A percentile compares a stretch with the other conserved stretches of the same genome.
These are phyloP conservation scores for Argyrosomus regius DNA, from an alignment of 2,797 vertebrate species.

Conservation along the genomic window DNA sequence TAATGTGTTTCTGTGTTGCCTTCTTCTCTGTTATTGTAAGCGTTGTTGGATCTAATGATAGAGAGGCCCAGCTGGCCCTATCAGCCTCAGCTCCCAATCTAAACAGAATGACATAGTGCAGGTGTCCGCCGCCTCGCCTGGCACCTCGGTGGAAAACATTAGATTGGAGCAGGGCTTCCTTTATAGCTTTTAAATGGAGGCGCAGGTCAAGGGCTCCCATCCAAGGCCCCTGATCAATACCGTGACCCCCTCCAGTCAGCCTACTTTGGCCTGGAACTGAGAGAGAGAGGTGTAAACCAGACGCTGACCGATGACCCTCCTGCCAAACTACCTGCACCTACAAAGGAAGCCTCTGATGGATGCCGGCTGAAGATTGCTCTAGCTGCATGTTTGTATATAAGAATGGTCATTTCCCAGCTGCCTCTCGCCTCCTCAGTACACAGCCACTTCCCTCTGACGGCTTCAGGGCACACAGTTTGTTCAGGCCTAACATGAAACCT, in stretches of 20 bases:
- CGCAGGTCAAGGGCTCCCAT: conserved; percentile 87
- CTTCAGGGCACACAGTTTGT: conserved; percentile 14
- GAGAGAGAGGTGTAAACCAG: conserved; percentile 76
- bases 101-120: conserved; percentile 91
- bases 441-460: conserved; percentile 31
- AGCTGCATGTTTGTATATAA: conserved; percentile 82
- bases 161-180: conserved; percentile 88
- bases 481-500: neutral
- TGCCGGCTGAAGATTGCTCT: conserved; percentile 67
- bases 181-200: conserved; percentile 88
- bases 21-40: conserved; percentile 84
- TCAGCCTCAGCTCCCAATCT: conserved; percentile 83
- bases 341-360: conserved; percentile 78
- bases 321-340: conserved; percentile 75
- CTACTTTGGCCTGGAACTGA: conserved; percentile 45
- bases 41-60: conserved; percentile 75
- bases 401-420: conserved; percentile 65
- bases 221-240: conserved; percentile 84
- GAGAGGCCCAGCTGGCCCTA: conserved; percentile 83
- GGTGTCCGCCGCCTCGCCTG: conserved; percentile 87
- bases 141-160: conserved; percentile 88
- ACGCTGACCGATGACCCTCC: conserved; percentile 78
- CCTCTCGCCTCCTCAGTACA: conserved; percentile 71
- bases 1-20: conserved; percentile 80
- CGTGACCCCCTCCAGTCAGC: conserved; percentile 56